phyloP scores from a whole-genome alignment of 1,140 invertebrate genomes.

The Anoplophora glabripennis region DNA sequence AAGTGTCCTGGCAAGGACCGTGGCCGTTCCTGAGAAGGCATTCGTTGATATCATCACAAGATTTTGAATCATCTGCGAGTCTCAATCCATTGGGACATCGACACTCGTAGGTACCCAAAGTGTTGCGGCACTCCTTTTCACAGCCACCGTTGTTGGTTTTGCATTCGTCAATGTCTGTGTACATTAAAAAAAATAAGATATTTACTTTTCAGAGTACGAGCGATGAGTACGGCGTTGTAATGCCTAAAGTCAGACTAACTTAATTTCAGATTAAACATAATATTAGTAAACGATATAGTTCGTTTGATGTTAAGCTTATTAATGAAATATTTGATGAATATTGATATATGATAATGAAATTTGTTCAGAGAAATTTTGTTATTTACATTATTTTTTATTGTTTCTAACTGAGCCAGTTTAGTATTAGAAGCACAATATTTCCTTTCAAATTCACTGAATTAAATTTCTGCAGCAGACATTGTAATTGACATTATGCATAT shows the following conservation, averaged over 20 bases:
- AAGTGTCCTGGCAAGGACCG: conserved; percentile 65
- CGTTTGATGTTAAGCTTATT: not conserved
- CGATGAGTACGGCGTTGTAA: not conserved
- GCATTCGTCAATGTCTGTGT: conserved; percentile 71
- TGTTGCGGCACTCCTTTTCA: conserved; percentile 63
- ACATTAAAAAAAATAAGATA: not conserved
- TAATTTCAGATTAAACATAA: not conserved
- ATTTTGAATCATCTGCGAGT: conserved; percentile 55
- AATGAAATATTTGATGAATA: not conserved
- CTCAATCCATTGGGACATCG: conserved; percentile 73
- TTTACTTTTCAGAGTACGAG: not conserved
- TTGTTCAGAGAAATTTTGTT: no score
- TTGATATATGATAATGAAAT: not conserved
- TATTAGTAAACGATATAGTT: not conserved
- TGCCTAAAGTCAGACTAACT: not conserved
- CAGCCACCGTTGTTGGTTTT: conserved; percentile 55
- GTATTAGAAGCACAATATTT: no score
- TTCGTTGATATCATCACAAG: conserved; percentile 74
- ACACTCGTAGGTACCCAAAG: conserved; percentile 68
- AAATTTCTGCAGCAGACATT: no score
- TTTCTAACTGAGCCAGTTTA: no score
- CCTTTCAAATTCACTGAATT: no score
- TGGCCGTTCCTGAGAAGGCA: conserved; percentile 69
- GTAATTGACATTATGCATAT: no score
- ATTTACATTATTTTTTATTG: no score